Percentiles rank a stretch among this genome's conserved stretches.
Evolutionary conservation across 2,797 vertebrate genomes (phyloP).

Genomic region (Crax fasciolata): DNA sequence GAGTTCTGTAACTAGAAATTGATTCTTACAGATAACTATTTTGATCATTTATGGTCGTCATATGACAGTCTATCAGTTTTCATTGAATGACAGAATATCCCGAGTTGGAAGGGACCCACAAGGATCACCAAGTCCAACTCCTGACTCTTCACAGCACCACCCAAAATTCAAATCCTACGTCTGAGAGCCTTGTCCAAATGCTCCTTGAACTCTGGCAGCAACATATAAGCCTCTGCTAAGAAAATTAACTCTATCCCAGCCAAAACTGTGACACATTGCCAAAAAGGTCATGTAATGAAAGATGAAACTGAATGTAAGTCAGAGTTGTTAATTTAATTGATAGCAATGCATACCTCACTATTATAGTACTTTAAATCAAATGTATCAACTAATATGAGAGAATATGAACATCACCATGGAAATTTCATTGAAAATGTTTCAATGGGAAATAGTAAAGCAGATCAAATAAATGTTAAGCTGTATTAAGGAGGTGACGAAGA

Average conservation of each 20-base stretch:
- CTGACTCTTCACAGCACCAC: neutral
- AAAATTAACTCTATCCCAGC: too few species aligned
- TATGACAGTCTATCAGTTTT: neutral
- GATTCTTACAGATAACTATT: neutral
- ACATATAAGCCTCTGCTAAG: too few species aligned
- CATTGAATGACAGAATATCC: neutral
- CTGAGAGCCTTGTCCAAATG: neutral
- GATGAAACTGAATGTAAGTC: neutral
- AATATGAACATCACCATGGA: neutral
- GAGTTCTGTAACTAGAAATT: neutral
- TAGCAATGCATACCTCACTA: constrained; percentile 19
- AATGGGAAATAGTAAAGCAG: constrained; percentile 25
- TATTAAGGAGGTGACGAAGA: constrained; percentile 18
- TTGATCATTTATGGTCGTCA: neutral
- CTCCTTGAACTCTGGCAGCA: neutral
- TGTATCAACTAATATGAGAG: neutral
- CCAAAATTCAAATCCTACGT: neutral
- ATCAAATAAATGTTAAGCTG: constrained; percentile 3
- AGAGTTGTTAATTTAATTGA: constrained; percentile 36
- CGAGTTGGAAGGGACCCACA: neutral
- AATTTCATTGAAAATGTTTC: neutral
- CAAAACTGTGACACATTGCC: neutral
- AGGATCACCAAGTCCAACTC: neutral
- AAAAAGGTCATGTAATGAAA: neutral
- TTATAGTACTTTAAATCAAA: constrained; percentile 1